These are phyloP conservation scores for Hyposoter dolosus DNA, from an alignment of 2,888 invertebrate genomes.

Conservation along the genomic window DNA sequence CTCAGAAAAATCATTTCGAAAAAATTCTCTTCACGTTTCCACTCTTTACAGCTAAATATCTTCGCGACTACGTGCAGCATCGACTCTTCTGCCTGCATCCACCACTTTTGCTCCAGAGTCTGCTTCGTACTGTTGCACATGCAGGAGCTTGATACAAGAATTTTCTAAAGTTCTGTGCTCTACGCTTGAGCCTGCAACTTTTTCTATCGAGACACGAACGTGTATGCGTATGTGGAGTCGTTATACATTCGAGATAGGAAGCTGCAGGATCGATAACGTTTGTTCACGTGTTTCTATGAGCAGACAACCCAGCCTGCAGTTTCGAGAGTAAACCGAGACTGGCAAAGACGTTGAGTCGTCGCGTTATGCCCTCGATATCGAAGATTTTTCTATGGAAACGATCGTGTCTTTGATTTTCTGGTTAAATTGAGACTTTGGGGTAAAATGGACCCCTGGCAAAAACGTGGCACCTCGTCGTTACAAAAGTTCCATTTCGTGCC, in stretches of 20 bases:
- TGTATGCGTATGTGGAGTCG: not conserved
- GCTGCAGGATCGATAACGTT: conserved; percentile 30
- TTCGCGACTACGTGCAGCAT: not conserved
- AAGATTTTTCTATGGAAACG: conserved; percentile 8
- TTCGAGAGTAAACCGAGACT: conserved; percentile 23
- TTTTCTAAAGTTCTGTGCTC: not conserved
- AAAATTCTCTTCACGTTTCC: conserved; percentile 23
- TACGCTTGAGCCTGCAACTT: not conserved
- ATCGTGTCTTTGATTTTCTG: conserved; percentile 30
- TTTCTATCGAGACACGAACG: not conserved
- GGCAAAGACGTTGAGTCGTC: not conserved
- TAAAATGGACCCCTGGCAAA: not conserved
- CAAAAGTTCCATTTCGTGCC: not conserved
- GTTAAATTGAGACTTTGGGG: not conserved
- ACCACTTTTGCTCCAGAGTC: not conserved
- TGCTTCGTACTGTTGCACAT: not conserved
- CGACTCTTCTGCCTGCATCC: not conserved
- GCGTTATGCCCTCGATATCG: conserved; percentile 27
- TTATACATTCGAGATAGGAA: not conserved
- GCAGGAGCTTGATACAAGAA: not conserved
- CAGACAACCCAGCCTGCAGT: conserved; percentile 4
- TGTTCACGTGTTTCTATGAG: conserved; percentile 35
- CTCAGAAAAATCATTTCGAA: not conserved
- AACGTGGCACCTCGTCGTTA: too few species aligned
- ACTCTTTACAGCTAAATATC: not conserved